Base-by-base conservation (phyloP, 2,113 vertebrate genomes). In the Ammospiza nelsoni region DNA sequence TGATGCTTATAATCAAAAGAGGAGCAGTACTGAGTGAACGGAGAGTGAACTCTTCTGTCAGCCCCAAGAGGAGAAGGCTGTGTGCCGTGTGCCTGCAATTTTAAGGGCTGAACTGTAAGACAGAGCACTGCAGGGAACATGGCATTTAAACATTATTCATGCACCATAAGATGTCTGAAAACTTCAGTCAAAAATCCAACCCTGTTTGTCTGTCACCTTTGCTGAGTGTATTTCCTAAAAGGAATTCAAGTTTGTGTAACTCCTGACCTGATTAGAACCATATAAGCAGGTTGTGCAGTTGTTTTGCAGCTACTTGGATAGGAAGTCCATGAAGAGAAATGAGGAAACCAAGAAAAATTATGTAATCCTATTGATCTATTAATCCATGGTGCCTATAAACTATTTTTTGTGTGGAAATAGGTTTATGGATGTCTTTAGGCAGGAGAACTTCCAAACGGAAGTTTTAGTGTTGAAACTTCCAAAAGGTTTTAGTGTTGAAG, bases 121-220 rank as follows among this genome's bases (percentile, higher is more conserved):
- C 86, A 92, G n/a, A 87, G 19, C 20, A 78, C 76, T 78, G 79
- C 62, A 67, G 74, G 68, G 72, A 89, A 48, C 49, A 29, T 79
- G 41, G 11, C 44, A 66, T 92, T 94, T 94, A 95, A 94, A 68
- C 44, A 48, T 95, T 76, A 93, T 90, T 93, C 54, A 41, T 17
- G 23, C 62, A 78, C 67, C 71, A 39, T 35, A 48, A 82, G 69
- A 41, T 75, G 29, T 44, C 67, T 92, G 74, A 87, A 94, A 89
- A 85, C 28, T 62, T 87, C 21, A 72, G 46, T 87, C 54, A 72
- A 67, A 89, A 78, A 54, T 92, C 52, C 55, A 68, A 39, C 72
- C 37, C 15, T 61, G 24, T 59, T 84, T 91, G 43, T 51, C 41
- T 78, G 15, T 89, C 72, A 74, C 21, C 44, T 81, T 96, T 69